Base-by-base conservation (phyloP, 2,797 vertebrate genomes). In the Pyrocephalus nanus region DNA sequence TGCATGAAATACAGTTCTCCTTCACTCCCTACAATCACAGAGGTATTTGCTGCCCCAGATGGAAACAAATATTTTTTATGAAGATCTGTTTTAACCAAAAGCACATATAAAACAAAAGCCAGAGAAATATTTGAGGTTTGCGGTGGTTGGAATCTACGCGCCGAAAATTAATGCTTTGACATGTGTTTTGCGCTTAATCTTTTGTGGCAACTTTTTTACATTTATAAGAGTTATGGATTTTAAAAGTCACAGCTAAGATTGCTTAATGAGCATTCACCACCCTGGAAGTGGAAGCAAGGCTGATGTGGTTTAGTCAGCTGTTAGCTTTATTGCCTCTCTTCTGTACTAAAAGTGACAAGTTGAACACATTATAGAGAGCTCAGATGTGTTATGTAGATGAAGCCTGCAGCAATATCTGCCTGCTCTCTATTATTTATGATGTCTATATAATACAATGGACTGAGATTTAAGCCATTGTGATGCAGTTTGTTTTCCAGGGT, bases 381-480 rank as follows among this genome's bases (percentile, higher is more conserved):
- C 98, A 98, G 98, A 98, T 98, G 98, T 98, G 98, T 98, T 98
- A 98, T 98, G 98, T 98, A 98, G 98, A 98, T 98, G 98, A 98
- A 98, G 98, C 97, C 98, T 94, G 98, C 97, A 97, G 98, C 98
- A 98, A 97, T 98, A 98, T 98, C 98, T 98, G 98, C 97, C 98
- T 98, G 97, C 98, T 98, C 97, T 98, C 97, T 97, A 98, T 98
- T 98, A 98, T 98, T 98, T 98, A 98, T 98, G 98, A 98, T 97
- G 97, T 97, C 98, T 98, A 98, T 98, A 98, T 98, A 98, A 98
- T 97, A 98, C 98, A 98, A 98, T 98, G 98, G 98, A 98, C 98
- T 97, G 98, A 98, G 98, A 98, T 98, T 98, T 98, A 98, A 98
- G 97, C 98, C 98, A 98, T 98, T 98, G 98, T 97, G 97, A 97